These are phyloP conservation scores for Littorina saxatilis DNA, from an alignment of 1,140 invertebrate genomes.

Conservation along the genomic window DNA sequence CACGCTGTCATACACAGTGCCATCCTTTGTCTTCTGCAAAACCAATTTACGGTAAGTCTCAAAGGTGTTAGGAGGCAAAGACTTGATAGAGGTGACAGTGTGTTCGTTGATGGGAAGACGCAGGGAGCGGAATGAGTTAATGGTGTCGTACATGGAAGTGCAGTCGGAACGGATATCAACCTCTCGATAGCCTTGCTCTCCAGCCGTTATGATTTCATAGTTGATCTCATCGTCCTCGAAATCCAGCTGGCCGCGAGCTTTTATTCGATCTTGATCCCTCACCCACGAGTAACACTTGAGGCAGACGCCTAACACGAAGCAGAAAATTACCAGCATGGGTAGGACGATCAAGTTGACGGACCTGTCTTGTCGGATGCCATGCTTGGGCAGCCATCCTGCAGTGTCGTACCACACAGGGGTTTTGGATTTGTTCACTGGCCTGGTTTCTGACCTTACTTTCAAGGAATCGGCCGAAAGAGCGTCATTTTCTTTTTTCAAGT, in stretches of 20 bases:
- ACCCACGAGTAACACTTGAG: constrained; percentile 47
- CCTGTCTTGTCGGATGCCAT: not conserved
- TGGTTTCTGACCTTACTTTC: too few relatives aligned
- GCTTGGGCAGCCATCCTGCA: constrained; percentile 25
- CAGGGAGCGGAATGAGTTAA: constrained; percentile 44
- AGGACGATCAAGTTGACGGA: constrained; percentile 42
- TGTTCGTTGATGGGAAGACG: constrained; percentile 44
- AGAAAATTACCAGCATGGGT: constrained; percentile 43
- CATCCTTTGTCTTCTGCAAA: constrained; percentile 40
- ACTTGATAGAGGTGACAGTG: constrained; percentile 46
- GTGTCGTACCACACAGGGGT: constrained; percentile 26
- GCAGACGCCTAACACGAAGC: constrained; percentile 36
- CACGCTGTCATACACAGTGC: constrained; percentile 46
- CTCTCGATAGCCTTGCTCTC: constrained; percentile 42
- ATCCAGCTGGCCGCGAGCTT: constrained; percentile 39
- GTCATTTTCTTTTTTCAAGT: too few relatives aligned
- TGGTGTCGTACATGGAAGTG: constrained; percentile 49
- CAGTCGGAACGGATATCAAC: constrained; percentile 44
- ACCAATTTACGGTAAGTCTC: constrained; percentile 24
- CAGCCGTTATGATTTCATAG: constrained; percentile 41
- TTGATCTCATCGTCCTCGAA: constrained; percentile 44
- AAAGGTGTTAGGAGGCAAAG: constrained; percentile 23
- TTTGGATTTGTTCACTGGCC: not conserved
- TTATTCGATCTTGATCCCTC: constrained; percentile 32
- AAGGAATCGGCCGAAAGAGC: too few relatives aligned